Base-by-base conservation (phyloP, 2,113 vertebrate genomes). In the Tragelaphus imberbis region DNA sequence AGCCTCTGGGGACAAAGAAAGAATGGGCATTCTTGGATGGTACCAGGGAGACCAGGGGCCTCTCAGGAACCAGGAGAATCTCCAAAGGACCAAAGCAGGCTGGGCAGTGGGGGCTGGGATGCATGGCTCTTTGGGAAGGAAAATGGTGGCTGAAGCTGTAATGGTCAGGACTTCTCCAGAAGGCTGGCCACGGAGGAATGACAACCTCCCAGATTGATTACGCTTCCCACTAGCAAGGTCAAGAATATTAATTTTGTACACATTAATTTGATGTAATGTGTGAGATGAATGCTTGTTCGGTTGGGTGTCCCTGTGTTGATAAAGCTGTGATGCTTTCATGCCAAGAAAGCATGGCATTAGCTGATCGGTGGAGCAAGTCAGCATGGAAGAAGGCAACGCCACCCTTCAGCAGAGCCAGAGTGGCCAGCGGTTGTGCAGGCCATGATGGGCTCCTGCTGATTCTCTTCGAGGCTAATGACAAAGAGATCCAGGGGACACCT, bases 221-320 rank as follows among this genome's bases (percentile, higher is more conserved):
- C 80, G 97, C 97, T 98, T 97, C 98, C 97, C 97, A 97, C 95
- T 92, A 98, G 98, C 97, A 97, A 99, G 98, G 98, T 98, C 98
- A 98, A 98, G 97, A 98, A 98, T 98, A 98, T 98, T 99, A 98
- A 98, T 99, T 99, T 91, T 97, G 88, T 97, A 96, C 97, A 97
- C 36, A 91, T 94, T 98, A 98, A 98, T 98, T 97, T 97, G 98
- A 98, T 98, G 97, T 98, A 98, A 98, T 98, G 97, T 97, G 96
- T 27, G 90, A 89, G 91, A 97, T 90, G 98, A 98, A 98, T 94
- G 98, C 97, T 97, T 97, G 95, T 98, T 98, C 97, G 84, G 97
- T 97, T 95, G 97, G 59, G 92, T 86, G 95, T 96, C 95, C 85
- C 96, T 90, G 89, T 97, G 98, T 97, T 98, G 95, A 97, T 96